Evolutionary conservation across 2,888 invertebrate species (phyloP).

Genomic region (Drosophila fungiperda): DNA sequence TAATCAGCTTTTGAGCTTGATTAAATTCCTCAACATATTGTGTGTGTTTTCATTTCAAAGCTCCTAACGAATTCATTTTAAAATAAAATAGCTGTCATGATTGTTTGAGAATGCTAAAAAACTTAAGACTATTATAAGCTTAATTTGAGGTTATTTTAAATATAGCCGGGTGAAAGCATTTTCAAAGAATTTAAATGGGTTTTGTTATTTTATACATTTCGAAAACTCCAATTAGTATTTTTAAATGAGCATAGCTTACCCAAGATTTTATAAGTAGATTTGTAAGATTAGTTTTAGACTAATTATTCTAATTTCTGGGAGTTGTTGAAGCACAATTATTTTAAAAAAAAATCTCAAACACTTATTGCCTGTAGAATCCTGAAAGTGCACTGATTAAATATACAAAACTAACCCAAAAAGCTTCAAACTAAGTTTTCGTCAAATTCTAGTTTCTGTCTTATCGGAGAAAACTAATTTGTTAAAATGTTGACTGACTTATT

Average conservation of each 20-base stretch:
- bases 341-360: neutral
- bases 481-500: slow-evolving; percentile 72
- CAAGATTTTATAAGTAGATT: neutral
- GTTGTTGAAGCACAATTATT: neutral
- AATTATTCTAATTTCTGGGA: neutral
- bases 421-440: slow-evolving; percentile 9
- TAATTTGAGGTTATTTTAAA: neutral
- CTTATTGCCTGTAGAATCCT: neutral
- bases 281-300: neutral
- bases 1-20: slow-evolving; percentile 50
- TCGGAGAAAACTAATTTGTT: slow-evolving; percentile 79
- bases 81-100: neutral
- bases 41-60: slow-evolving; percentile 6
- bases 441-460: slow-evolving; percentile 51
- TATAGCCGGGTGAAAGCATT: neutral
- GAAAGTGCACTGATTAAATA: neutral
- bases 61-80: neutral
- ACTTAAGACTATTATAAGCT: no score
- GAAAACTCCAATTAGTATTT: neutral
- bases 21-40: slow-evolving; percentile 31
- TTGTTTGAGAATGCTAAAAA: neutral
- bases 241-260: neutral
- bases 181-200: neutral
- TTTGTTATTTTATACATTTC: neutral
- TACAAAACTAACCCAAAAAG: neutral